Base-by-base conservation (phyloP, 2,113 vertebrate species). In the Anoplopoma fimbria region DNA sequence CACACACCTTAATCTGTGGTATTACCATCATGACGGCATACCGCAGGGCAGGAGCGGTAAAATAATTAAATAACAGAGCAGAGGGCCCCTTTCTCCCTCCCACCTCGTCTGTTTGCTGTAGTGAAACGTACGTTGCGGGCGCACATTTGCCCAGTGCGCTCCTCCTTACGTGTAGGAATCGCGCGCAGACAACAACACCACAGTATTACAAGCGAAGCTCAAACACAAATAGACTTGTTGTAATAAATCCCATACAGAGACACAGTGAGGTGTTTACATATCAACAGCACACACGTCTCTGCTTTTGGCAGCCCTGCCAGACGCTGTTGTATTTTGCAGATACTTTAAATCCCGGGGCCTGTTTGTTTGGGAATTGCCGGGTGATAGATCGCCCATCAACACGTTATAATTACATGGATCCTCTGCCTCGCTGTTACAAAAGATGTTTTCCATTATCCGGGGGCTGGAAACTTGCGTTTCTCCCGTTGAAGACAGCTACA, bases 1-100 rank as follows among this genome's bases (percentile, higher is more conserved):
- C 93, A 87, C 93, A 94, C 88, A 93, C 92, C 91, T 94, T 94
- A 94, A 94, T 93, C 89, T 94, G 87, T 89, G 90, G 90, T 92
- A 93, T 93, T 91, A 94, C 79, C 89, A 61, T 92, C 77, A 89
- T 91, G 89, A 90, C 79, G 83, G 82, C 84, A 80, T 67, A 88
- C 91, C 92, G 81, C 86, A 91, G 90, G 94, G 91, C 91, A 89
- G 83, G 89, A 89, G 89, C 79, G 85, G 83, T 89, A 92, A 92
- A 95, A 95, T 92, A 93, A 94, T 93, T 91, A 92, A 94, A 93
- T 91, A 93, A 92, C 64, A 91, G 84, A 53, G 84, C 21, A 53
- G 62, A 58, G 74, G 55, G 69, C 71, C 73, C 40, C n/a, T n/a
- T 69, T 62, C 38, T 73, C 83, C 85, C 82, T 83, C 87, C 84